Base-by-base conservation (phyloP, 2,797 vertebrate genomes). In the Phoxinus dragarum region DNA sequence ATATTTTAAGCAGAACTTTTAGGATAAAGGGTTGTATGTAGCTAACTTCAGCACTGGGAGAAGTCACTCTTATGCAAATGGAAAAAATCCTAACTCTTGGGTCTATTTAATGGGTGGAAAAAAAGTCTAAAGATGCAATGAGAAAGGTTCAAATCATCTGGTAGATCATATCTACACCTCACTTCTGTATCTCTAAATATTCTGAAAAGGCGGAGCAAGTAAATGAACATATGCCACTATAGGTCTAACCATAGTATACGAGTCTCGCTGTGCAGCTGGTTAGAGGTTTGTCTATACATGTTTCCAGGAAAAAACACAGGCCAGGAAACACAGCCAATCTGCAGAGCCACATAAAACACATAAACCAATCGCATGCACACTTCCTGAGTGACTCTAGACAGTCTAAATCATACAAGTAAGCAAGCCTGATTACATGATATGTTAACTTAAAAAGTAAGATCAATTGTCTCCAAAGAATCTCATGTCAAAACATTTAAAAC, bases 261-360 rank as follows among this genome's bases (percentile, higher is more conserved):
- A 71, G 23, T 66, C 52, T 74, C 34, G 56, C 86, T 67, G 44
- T 71, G 76, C 77, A 67, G 49, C 52, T 27, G 44, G 84, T 83
- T 79, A 71, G 49, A 79, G 23, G 49, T 66, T 82, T 80, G 67
- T 80, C 68, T 80, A 49, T 36, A 82, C 44, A 72, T 47, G 82
- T 84, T 88, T 86, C 72, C 84, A 88, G 84, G 82, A 81, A 84
- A 81, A 84, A 77, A 76, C 31, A 81, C 75, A 64, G 66, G 88
- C 80, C 87, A 84, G 66, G 68, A 86, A 81, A 59, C 75, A 42
- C 64, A 87, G 68, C 47, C 75, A 85, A 81, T 88, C 52, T 54
- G 38, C 71, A 3, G 68, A 75, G 49, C 81, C 56, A 56, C 77
- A 54, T 47, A 36, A 42, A 67, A 52, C 40, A 71, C 54, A 38